Conservation (phyloP, 2,113 vertebrate genomes). For the Corynorhinus townsendii region DNA sequence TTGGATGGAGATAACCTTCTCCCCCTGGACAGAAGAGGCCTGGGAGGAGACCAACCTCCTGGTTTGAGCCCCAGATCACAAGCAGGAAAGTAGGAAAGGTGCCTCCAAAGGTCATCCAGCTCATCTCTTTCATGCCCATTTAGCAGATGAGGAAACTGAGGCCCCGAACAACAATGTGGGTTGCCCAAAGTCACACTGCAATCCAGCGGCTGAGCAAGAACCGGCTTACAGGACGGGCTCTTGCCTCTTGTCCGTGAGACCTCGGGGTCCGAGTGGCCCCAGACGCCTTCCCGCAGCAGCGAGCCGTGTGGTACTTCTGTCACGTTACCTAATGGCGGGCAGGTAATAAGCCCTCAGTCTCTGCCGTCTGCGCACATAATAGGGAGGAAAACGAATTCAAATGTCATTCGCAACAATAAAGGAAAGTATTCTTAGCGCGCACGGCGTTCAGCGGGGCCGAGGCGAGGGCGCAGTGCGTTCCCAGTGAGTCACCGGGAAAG, state of each 20-base stretch:
- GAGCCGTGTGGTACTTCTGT: background rate
- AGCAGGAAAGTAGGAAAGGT: background rate
- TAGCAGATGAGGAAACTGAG: background rate
- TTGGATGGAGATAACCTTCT: background rate
- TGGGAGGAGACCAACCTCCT: background rate
- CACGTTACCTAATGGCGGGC: background rate
- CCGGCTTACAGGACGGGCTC: background rate
- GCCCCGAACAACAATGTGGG: background rate
- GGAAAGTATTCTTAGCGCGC: background rate
- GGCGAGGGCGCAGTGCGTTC: background rate
- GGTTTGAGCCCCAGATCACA: background rate
- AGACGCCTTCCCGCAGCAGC: background rate
- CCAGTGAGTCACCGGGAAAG: background rate
- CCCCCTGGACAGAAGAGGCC: background rate
- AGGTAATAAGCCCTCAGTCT: conserved; percentile 24
- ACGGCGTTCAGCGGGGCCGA: background rate
- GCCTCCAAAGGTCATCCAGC: too few species aligned
- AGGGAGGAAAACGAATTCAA: conserved; percentile 46
- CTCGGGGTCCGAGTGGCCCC: background rate
- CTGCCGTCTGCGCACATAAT: background rate
- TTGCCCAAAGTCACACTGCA: background rate
- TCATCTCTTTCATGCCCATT: background rate
- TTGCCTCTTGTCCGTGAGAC: background rate
- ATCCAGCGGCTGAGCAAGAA: rapidly evolving
- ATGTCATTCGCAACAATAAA: conserved; percentile 50